Evolutionary conservation across 2,113 vertebrate species (phyloP).

Genomic region (Brienomyrus longianalis): DNA sequence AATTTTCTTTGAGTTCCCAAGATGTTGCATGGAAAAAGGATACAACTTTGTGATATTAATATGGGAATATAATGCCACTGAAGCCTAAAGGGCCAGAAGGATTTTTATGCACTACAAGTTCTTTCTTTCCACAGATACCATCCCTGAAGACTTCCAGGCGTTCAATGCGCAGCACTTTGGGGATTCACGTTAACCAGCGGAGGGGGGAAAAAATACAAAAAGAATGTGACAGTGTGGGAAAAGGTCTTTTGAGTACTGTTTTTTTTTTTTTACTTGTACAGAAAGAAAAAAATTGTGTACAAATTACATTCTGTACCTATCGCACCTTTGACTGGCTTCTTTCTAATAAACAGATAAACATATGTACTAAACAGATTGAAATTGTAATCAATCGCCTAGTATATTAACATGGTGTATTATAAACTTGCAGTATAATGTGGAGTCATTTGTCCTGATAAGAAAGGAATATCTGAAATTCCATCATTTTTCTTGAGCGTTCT

Average conservation of each 20-base stretch:
- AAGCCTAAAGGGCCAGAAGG: not conserved
- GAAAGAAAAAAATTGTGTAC: not conserved
- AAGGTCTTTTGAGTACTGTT: not conserved
- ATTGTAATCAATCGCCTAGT: not conserved
- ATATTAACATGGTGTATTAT: not conserved
- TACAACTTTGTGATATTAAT: not conserved
- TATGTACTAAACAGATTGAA: not conserved
- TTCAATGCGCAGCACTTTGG: conserved; percentile 71
- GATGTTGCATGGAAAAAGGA: not conserved
- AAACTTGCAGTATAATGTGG: not conserved
- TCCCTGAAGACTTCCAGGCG: conserved; percentile 76
- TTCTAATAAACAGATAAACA: not conserved
- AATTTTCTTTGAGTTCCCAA: not conserved
- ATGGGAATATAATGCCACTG: not conserved
- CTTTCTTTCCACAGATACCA: conserved; percentile 59
- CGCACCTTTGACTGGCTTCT: not conserved
- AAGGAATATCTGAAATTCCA: not conserved
- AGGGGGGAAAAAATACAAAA: too few relatives aligned
- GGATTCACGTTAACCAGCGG: not conserved
- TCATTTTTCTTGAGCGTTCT: not conserved
- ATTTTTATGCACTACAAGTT: conserved; percentile 10
- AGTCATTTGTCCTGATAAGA: too few relatives aligned
- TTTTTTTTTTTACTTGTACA: not conserved
- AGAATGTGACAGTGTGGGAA: not conserved
- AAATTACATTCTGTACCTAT: not conserved